phyloP scores from a whole-genome alignment of 1,140 invertebrate species.

The Pemphigus obesinymphae region DNA sequence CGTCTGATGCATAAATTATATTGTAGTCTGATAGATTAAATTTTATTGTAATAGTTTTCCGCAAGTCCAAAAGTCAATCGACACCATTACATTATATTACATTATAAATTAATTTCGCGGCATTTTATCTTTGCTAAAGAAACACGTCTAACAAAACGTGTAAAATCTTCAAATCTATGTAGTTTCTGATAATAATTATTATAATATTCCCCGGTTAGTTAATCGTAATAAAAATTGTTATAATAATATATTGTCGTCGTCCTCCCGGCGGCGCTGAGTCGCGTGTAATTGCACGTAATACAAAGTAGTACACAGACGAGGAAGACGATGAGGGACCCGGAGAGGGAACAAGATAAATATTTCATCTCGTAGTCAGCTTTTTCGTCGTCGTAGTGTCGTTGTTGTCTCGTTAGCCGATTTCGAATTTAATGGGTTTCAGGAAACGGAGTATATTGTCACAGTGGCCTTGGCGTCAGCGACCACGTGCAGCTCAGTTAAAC shows the following conservation, averaged over 20 bases:
- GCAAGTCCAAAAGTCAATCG: neutral
- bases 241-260: neutral
- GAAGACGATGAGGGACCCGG: too few species aligned
- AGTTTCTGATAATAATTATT: too few species aligned
- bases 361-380: neutral
- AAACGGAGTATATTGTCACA: neutral
- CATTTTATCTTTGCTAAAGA: too few species aligned
- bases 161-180: too few species aligned
- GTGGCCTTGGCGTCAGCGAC: neutral
- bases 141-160: too few species aligned
- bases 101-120: neutral
- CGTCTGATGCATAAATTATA: too few species aligned
- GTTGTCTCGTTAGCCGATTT: conserved; percentile 32
- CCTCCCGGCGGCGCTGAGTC: neutral
- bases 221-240: neutral
- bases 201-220: neutral
- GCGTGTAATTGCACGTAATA: neutral
- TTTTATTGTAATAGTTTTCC: neutral
- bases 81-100: neutral
- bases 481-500: conserved; percentile 14
- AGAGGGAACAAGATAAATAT: neutral
- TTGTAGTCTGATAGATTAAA: too few species aligned
- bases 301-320: neutral
- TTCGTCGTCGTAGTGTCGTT: neutral
- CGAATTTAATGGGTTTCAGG: conserved; percentile 34